Conservation (phyloP, 2,888 invertebrate species). For the Cyrtodaria siliqua region DNA sequence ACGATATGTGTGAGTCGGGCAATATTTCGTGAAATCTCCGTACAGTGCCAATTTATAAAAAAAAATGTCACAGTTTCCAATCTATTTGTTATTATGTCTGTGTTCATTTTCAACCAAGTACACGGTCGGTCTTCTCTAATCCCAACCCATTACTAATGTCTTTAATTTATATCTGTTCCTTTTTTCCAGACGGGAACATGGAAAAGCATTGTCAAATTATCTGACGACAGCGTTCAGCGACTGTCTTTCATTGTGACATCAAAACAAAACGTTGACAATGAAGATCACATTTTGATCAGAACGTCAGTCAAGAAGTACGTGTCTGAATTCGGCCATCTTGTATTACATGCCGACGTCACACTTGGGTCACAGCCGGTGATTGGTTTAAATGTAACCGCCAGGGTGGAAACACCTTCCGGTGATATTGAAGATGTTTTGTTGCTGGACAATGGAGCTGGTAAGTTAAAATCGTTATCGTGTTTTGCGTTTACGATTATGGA, state of each 20-base stretch:
- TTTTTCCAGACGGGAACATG: conserved; percentile 8
- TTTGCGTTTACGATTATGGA: no score
- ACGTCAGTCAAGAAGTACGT: conserved; percentile 19
- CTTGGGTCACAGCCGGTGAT: conserved; percentile 64
- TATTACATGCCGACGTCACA: conserved; percentile 70
- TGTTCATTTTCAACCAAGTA: no score
- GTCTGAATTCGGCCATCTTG: background rate
- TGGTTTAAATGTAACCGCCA: conserved; percentile 70
- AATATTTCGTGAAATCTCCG: no score
- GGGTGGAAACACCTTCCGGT: conserved; percentile 58
- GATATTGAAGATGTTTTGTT: conserved; percentile 34
- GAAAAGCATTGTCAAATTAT: background rate
- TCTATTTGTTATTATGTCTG: no score
- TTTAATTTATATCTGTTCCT: no score
- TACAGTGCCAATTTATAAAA: no score
- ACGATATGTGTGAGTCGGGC: no score
- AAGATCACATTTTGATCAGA: conserved; percentile 28
- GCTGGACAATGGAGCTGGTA: conserved; percentile 76
- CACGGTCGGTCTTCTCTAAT: no score
- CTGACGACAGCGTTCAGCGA: background rate
- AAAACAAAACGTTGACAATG: background rate
- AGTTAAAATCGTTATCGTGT: no score
- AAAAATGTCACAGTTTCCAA: no score
- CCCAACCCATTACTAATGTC: no score
- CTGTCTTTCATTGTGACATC: background rate